Evolutionary conservation across 2,797 vertebrate genomes (phyloP), one percentile per base, ranked within the genome.

Genomic region (Eremophila alpestris): DNA sequence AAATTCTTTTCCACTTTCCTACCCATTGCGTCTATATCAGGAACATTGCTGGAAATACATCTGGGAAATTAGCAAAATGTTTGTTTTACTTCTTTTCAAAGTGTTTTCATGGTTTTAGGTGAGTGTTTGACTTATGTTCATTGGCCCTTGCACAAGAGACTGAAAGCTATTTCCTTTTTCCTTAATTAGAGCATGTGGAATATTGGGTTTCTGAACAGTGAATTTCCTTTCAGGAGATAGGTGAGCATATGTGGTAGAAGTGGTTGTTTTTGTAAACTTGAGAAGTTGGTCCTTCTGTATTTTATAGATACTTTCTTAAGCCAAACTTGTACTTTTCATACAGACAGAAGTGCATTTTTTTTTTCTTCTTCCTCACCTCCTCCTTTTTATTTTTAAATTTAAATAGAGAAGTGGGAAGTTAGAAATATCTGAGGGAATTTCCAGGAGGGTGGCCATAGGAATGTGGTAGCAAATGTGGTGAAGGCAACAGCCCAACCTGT

Each of bases 141-240:
- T 74, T 96, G 93, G 94, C 82, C 87, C 76, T 76, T 92, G 85
- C 45, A 79, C 77, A 90, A 69, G 63, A 82, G 45, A 86, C 85
- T 69, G 76, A 91, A 96, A 95, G 59, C 70, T 88, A 92, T 95
- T 97, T 95, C 93, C 92, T 90, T 81, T 92, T 86, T 83, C 85
- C 87, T 92, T 96, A 95, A 96, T 94, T 93, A 95, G 69, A 91
- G 27, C 82, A 46, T 73, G 67, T 1, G 7, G 91, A 83, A 29
- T 93, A 94, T 92, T 45, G 16, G 62, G 64, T 95, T 96, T 94
- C 92, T 78, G 58, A 73, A 65, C 62, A 80, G 62, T 43, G 76
- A 78, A 88, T 94, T 97, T 95, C 92, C 82, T 86, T 93, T 91
- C 87, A 76, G 84, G 79, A 93, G 91, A 90, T 86, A 92, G 85